Base-by-base conservation (phyloP, 2,888 invertebrate genomes). In the Brachynemurus nebulosus region DNA sequence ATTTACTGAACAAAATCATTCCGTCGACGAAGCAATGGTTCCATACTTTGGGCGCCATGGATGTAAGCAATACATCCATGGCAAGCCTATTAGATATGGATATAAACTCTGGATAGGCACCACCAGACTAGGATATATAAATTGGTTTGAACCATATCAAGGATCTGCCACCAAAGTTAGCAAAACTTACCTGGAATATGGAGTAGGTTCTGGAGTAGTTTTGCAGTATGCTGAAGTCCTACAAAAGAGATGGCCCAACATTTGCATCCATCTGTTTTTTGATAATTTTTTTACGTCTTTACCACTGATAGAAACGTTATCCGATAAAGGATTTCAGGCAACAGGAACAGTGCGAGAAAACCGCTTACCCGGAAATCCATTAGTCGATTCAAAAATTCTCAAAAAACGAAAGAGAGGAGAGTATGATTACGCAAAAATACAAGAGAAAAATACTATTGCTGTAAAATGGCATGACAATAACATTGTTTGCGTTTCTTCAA, bases 1-100 rank as follows among this genome's bases (percentile, higher is more conserved):
- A 42, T 52, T 51, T 39, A 35, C 51, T 42, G 55, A 55, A 49
- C 52, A 57, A 49, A 41, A 53, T 42, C 52, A 54, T 45, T 53
- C 54, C 47, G 47, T 59, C 46, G 60, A 60, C 50, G 58, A 61
- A 48, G 50, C 54, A 9, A 59, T 61, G 59, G 52, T 57, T 12
- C 56, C 58, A 16, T 63, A 63, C 47, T 62, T 54, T 35, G 23
- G 40, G 14, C 12, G 23, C 12, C 40, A 40, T 40, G 40, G 40
- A n/a, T 40, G 40, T 17, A 40, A 40, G 25, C 40, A 40, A 12
- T 23, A 19, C 23, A 40, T 40, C 14, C 20, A 40, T 21, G 40
- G 40, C n/a, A 40, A 40, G 17, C 23, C 40, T 12, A 40, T 40
- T 6, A 21, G 23, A 6, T 40, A 40, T 18, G 40, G 40, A 18